These are phyloP conservation scores for Mamestra configurata DNA, from an alignment of 1,140 invertebrate genomes.

Conservation along the genomic window DNA sequence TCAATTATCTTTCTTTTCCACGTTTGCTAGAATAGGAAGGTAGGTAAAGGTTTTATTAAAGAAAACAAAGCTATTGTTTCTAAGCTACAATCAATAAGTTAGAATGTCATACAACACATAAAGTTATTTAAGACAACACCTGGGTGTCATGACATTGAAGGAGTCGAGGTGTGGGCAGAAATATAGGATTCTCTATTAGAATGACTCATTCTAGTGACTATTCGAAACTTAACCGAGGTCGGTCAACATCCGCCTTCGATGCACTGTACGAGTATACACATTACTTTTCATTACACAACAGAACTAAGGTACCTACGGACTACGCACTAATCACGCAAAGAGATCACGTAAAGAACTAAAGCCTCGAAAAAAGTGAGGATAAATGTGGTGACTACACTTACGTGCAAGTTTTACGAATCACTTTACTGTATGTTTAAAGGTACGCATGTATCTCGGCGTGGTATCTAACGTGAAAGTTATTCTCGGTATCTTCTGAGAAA, in stretches of 20 bases:
- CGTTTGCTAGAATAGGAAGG: neutral
- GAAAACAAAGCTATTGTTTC: neutral
- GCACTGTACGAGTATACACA: conserved; percentile 51
- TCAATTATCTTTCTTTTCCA: neutral
- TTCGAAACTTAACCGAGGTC: conserved; percentile 68
- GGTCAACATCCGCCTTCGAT: conserved; percentile 65
- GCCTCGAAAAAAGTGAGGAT: conserved; percentile 42
- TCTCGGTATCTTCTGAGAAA: neutral
- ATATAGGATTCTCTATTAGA: conserved; percentile 57
- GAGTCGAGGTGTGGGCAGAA: conserved; percentile 49
- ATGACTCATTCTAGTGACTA: conserved; percentile 70
- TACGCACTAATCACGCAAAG: conserved; percentile 37
- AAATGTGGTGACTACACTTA: conserved; percentile 45
- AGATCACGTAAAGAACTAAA: conserved; percentile 44
- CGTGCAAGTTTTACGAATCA: conserved; percentile 40
- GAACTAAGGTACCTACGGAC: neutral
- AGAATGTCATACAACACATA: conserved; percentile 23
- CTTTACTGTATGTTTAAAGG: conserved; percentile 38
- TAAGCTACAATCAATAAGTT: neutral
- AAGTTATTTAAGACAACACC: conserved; percentile 8
- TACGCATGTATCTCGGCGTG: neutral
- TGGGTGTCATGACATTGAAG: conserved; percentile 48
- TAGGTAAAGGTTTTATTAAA: neutral
- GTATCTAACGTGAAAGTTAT: conserved; percentile 32
- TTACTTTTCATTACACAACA: conserved; percentile 62